Base-by-base conservation (phyloP, 2,888 invertebrate species). In the Scaptomyza reducta region DNA sequence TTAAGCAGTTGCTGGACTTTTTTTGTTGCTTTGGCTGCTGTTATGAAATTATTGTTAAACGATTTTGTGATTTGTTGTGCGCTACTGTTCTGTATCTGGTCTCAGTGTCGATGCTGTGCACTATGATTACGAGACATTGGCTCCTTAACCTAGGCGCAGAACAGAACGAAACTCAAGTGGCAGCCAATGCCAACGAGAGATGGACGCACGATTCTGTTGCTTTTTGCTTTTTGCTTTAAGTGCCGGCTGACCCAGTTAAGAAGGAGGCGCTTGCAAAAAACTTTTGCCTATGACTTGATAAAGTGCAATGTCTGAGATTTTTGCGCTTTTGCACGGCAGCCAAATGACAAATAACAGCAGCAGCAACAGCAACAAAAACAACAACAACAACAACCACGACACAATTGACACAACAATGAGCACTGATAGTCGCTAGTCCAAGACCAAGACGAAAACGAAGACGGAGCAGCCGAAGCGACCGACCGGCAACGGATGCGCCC, bases 31-130 rank as follows among this genome's bases (percentile, higher is more conserved):
- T 31, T 38, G 56, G 66, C 49, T 72, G 78, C 74, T 84, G 82
- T 85, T 83, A 80, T 76, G 77, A 83, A 88, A 89, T 89, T 81
- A 87, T 87, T 85, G 86, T 88, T 85, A 89, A 89, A 82, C 89
- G 88, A 88, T 88, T 83, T 88, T 89, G 78, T 82, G 79, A 89
- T 84, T 89, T 88, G 84, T 79, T 79, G 78, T 86, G 76, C 70
- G 84, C 84, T 89, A 85, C 82, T 88, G 80, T 81, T 79, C 77
- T 49, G 49, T 60, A 59, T 25, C 31, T 10, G 22, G n/a, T 35
- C 50, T 50, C 63, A 63, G 81, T 65, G 67, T 63, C 53, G 62
- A 56, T 38, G 40, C 51, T 46, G 61, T 57, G 54, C 54, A 68
- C 85, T 77, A 79, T 79, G 70, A 79, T 84, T 76, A 81, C 33